A percentile compares a stretch with the other conserved stretches of the same genome.
phyloP scores from a whole-genome alignment of 2,888 invertebrate genomes.

The Diadegma fenestrale region DNA sequence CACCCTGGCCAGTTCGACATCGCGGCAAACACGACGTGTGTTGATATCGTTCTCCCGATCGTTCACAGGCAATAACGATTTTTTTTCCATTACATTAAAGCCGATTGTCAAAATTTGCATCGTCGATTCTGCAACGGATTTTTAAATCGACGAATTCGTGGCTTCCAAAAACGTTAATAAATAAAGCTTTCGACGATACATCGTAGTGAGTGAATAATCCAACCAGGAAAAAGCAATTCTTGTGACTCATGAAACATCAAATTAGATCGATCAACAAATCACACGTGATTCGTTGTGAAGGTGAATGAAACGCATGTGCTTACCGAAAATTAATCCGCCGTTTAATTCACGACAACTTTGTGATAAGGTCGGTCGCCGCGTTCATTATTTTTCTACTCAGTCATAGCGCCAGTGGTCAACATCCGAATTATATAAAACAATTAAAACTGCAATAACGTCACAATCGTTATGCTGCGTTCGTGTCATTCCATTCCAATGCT shows the following conservation, averaged over 20 bases:
- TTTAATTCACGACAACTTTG: neutral
- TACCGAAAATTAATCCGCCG: conserved; percentile 15
- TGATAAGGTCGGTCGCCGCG: conserved; percentile 43
- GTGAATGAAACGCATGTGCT: conserved; percentile 34
- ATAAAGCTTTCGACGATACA: neutral
- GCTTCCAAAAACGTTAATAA: neutral
- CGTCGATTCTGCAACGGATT: neutral
- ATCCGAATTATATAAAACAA: neutral
- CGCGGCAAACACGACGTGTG: conserved; percentile 80
- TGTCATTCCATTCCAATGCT: neutral
- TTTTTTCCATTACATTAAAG: conserved; percentile 8
- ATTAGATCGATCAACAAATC: conserved; percentile 2
- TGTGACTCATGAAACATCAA: conserved; percentile 3
- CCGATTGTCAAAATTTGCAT: neutral
- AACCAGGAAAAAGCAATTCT: neutral
- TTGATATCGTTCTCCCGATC: conserved; percentile 66
- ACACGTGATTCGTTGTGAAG: conserved; percentile 10
- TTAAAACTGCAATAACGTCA: neutral
- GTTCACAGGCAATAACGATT: conserved; percentile 16
- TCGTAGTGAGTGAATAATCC: conserved; percentile 36
- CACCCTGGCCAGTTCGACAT: conserved; percentile 83
- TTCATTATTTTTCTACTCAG: neutral
- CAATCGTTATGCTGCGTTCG: conserved; percentile 13
- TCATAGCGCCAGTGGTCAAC: conserved; percentile 9
- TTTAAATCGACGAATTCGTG: neutral